Evolutionary conservation across 2,797 vertebrate genomes (phyloP).

Genomic region (Peromyscus nudipes): DNA sequence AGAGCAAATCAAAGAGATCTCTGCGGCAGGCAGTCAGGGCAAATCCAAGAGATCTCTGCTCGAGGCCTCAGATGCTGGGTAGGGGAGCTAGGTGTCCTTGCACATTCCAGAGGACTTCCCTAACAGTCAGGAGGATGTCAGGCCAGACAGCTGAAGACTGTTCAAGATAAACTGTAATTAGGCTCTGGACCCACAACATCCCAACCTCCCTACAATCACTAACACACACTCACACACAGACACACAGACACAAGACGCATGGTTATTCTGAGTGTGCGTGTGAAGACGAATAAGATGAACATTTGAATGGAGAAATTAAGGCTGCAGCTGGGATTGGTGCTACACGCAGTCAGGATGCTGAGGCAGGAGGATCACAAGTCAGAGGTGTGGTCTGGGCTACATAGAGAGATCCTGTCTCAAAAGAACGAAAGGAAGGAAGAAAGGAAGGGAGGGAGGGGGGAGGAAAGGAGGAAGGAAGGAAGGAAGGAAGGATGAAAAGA

Average conservation of each 20-base stretch:
- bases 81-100: not conserved
- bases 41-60: not conserved
- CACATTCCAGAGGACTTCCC: not conserved
- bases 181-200: not conserved
- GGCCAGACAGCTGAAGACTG: not conserved
- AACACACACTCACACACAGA: not conserved
- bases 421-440: rapidly evolving
- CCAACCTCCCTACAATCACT: not conserved
- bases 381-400: too few relatives aligned
- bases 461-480: too few relatives aligned
- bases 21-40: too few relatives aligned
- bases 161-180: not conserved
- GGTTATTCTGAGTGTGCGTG: not conserved
- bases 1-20: not conserved
- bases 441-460: rapidly evolving
- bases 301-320: not conserved
- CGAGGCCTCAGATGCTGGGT: not conserved
- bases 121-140: not conserved
- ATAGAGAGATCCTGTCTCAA: not conserved
- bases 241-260: not conserved
- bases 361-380: not conserved
- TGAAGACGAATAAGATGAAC: not conserved
- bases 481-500: too few relatives aligned
- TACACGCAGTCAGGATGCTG: not conserved
- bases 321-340: not conserved